Evolutionary conservation across 2,113 vertebrate species (phyloP), one percentile per base, ranked within the genome.

Genomic region (Calyptomena viridis): DNA sequence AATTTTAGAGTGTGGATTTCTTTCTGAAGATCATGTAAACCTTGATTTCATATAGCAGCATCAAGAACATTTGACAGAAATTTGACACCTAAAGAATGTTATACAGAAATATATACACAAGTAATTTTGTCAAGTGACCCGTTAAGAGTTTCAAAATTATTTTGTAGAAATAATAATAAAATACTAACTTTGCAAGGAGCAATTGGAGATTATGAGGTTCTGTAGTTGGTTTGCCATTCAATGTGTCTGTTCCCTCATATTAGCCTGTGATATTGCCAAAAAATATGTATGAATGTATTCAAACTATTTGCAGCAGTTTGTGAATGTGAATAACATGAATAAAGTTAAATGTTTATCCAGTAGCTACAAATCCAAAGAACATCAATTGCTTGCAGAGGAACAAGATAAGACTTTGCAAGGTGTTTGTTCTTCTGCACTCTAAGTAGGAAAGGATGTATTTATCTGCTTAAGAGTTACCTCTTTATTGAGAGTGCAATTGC

Each of bases 401-500:
- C 8, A 86, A 42, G 6, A 19, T 33, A 76, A 33, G 30, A 31
- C 2, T 89, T 87, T 40, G 8, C 6, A 89, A 53, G 12, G 2
- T 58, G 2, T 53, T 39, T 5, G 3, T 53, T 78, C 12, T 35
- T 69, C 25, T 12, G 35, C 33, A 2, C 5, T n/a, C 6, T 56
- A 60, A 59, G 14, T 9, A 79, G 27, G 17, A 1, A 75, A 67
- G 12, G 2, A 28, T 35, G 3, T 9, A n/a, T 46, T n/a, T 55
- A 42, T 73, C 84, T 92, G 2, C 5, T 77, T 31, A 68, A 84
- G 6, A 12, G 0, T 13, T 74, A 11, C 11, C 6, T 52, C 55
- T 69, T 60, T 39, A 42, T 44, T 56, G 31, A 60, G 6, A 56
- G 2, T 0, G 0, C 5, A 78, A 8, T 40, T 74, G 5, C 2